These are phyloP conservation scores for Melieria omissa DNA, from an alignment of 2,888 invertebrate genomes.

Conservation along the genomic window DNA sequence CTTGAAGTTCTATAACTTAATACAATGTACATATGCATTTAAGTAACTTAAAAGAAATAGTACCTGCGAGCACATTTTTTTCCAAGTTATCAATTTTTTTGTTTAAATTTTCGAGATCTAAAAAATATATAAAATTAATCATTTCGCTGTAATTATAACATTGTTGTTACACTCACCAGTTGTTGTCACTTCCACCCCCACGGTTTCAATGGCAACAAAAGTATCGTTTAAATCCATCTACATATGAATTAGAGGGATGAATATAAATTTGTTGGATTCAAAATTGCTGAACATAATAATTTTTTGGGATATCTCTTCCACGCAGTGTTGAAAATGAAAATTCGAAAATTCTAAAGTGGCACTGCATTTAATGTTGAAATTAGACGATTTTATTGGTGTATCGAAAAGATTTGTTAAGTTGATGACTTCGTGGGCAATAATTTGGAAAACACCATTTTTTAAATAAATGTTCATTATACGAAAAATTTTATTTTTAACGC, in stretches of 20 bases:
- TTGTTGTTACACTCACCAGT: constrained; percentile 14
- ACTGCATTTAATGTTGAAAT: constrained; percentile 17
- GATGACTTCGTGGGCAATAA: constrained; percentile 1
- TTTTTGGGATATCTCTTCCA: constrained; percentile 26
- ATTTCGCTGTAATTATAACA: constrained; percentile 18
- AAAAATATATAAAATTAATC: constrained; percentile 13
- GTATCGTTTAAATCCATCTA: constrained; percentile 32
- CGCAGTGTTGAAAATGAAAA: constrained; percentile 25
- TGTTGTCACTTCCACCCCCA: constrained; percentile 17
- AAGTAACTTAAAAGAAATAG: too few species aligned
- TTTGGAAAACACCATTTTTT: neutral
- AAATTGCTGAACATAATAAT: constrained; percentile 24
- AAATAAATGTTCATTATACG: neutral
- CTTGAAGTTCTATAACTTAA: neutral
- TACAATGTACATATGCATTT: neutral
- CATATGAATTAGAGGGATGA: constrained; percentile 31
- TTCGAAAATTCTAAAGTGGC: constrained; percentile 6
- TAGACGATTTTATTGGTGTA: constrained; percentile 12
- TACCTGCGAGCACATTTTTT: constrained; percentile 2
- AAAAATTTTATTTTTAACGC: neutral
- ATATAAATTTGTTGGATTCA: constrained; percentile 31
- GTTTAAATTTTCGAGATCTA: constrained; percentile 21
- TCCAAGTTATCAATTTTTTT: constrained; percentile 14
- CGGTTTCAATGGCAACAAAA: constrained; percentile 7
- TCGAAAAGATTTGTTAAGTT: neutral